Base-by-base conservation (phyloP, 2,888 invertebrate genomes). In the Caradrina clavipalpis region DNA sequence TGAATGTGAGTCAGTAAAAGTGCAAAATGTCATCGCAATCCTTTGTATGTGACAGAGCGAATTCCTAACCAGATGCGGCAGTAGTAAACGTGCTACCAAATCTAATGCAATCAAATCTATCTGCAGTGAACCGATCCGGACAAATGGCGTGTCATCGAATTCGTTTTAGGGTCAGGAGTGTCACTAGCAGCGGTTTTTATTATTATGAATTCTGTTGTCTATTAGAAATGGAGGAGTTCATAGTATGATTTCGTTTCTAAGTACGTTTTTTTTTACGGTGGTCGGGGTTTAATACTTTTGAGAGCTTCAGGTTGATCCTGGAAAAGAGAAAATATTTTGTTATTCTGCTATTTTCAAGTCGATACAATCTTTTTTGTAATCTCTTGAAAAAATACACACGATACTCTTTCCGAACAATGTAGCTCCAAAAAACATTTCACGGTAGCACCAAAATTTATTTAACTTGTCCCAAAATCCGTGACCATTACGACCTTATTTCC, bases 111-210 rank as follows among this genome's bases (percentile, higher is more conserved):
- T 76, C 69, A 63, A 82, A 79, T 73, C 68, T 74, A 60, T 76
- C 79, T 76, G 75, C 75, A 76, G 55, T 26, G 63, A 76, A 72
- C 63, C 49, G 71, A 71, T 35, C 59, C 58, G 59, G 61, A 79
- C 63, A 79, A 82, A 79, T 75, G 61, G 68, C 50, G 55, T 61
- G 72, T 80, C 82, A 80, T 79, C 69, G 69, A 54, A 69, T 82
- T 82, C 76, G 69, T 57, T 80, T 80, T 82, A 73, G 42, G 82
- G 76, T 69, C 75, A 69, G 54, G 17, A 61, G 51, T 61, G 56
- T 53, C 66, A 81, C 26, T 47, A 63, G 63, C 51, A 69, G 57
- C 50, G 74, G 67, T 61, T 78, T 79, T 80, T 76, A 54, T 19
- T 64, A 54, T 58, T 64, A 54, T 58, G 50, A 47, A 50, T 62